phyloP scores from a whole-genome alignment of 1,140 invertebrate genomes.

The Phenacoccus solenopsis region DNA sequence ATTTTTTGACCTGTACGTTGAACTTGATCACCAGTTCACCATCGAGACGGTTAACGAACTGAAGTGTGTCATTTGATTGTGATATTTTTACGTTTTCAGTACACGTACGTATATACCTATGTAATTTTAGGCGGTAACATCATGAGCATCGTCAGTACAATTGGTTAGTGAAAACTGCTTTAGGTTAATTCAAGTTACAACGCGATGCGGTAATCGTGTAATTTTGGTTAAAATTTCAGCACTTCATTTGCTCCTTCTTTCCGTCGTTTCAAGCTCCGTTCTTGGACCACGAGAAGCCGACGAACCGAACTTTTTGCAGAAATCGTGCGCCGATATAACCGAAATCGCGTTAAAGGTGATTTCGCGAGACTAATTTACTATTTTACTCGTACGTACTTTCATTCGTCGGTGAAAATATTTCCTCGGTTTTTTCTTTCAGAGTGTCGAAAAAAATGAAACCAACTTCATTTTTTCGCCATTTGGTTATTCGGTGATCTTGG shows the following conservation, averaged over 20 bases:
- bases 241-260: neutral
- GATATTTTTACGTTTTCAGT: no score
- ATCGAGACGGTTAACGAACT: neutral
- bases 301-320: neutral
- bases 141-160: no score
- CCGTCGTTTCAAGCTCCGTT: neutral
- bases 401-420: no score
- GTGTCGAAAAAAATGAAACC: conserved; percentile 40
- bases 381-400: no score
- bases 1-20: conserved; percentile 1
- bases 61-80: neutral
- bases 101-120: no score
- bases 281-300: neutral
- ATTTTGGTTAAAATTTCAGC: no score
- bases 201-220: no score
- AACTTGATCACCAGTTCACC: neutral
- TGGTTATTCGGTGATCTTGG: conserved; percentile 44
- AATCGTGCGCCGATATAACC: neutral
- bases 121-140: no score
- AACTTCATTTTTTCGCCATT: conserved; percentile 49
- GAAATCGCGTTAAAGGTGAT: neutral
- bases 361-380: no score
- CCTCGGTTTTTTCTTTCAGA: conserved; percentile 32
- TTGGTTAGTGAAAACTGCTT: no score
- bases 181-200: no score